Evolutionary conservation across 2,888 invertebrate species (phyloP).

Genomic region (Tridacna crocea): DNA sequence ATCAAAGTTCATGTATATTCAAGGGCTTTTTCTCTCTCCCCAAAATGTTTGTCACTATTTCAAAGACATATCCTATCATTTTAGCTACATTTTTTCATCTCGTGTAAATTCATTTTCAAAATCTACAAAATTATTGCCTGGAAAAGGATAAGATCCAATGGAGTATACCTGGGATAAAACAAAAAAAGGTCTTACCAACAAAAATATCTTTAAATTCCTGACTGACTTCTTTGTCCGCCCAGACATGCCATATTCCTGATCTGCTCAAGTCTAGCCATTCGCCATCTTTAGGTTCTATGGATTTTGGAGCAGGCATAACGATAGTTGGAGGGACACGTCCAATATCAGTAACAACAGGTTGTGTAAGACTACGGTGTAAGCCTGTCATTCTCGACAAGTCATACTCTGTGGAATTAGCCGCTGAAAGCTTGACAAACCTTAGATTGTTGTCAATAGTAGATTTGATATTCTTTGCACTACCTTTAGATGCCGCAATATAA

Average conservation of each 20-base stretch:
- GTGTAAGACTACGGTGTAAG: constrained; percentile 13
- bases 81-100: too few species aligned
- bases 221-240: neutral
- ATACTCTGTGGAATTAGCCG: neutral
- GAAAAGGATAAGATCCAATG: too few species aligned
- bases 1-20: too few species aligned
- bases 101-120: too few species aligned
- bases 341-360: constrained; percentile 21
- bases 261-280: constrained; percentile 1
- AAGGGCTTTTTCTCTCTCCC: too few species aligned
- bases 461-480: constrained; percentile 29
- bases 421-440: constrained; percentile 27
- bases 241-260: constrained; percentile 14
- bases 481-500: constrained; percentile 7
- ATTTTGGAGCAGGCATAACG: constrained; percentile 25
- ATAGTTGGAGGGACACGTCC: constrained; percentile 17
- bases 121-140: too few species aligned
- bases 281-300: neutral
- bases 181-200: constrained; percentile 14
- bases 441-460: constrained; percentile 33
- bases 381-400: constrained; percentile 26
- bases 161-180: too few species aligned
- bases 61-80: too few species aligned
- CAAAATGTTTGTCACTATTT: too few species aligned
- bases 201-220: neutral